These are phyloP conservation scores for Bergia puertoricense DNA, from an alignment of 92 coral and sea anemone species.

Conservation along the genomic window DNA sequence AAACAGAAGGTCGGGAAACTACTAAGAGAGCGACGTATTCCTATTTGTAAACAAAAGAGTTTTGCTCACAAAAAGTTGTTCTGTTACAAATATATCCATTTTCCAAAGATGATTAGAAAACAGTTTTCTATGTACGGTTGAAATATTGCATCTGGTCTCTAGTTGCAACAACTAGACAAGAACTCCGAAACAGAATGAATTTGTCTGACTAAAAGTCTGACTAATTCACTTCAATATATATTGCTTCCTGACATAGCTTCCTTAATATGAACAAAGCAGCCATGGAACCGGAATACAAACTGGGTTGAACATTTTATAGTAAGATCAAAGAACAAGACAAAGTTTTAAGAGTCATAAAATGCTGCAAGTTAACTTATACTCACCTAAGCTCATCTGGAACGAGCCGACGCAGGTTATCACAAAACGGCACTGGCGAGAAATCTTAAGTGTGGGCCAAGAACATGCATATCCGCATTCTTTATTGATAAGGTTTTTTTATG, in stretches of 20 bases:
- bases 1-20: not conserved
- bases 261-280: not conserved
- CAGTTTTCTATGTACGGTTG: too few relatives aligned
- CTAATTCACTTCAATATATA: too few relatives aligned
- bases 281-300: not conserved
- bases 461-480: not conserved
- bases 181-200: too few relatives aligned
- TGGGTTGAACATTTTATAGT: not conserved
- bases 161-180: too few relatives aligned
- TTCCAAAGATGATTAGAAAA: not conserved
- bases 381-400: not conserved
- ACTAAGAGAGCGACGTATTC: not conserved
- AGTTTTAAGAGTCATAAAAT: too few relatives aligned
- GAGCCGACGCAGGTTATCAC: not conserved
- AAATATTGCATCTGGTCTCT: too few relatives aligned
- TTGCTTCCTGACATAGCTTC: too few relatives aligned
- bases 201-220: too few relatives aligned
- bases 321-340: not conserved
- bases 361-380: not conserved
- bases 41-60: not conserved
- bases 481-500: not conserved
- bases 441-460: not conserved
- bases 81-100: not conserved
- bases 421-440: not conserved
- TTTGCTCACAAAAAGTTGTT: not conserved